These are phyloP conservation scores for Tamias sibiricus DNA, from an alignment of 2,113 vertebrate species.

Conservation along the genomic window DNA sequence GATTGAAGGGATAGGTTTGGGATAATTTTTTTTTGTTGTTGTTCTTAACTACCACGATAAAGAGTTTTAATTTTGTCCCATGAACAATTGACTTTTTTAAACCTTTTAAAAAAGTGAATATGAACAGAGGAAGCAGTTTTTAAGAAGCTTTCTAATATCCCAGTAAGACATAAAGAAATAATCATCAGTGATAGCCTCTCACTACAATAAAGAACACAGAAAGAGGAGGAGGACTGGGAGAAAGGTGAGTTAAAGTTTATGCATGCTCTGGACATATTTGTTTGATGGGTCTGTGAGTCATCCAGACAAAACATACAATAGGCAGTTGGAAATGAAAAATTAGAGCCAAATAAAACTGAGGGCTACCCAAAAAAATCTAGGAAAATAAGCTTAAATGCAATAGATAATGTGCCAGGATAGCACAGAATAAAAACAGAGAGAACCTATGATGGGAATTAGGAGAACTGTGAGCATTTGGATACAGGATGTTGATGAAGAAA, in stretches of 20 bases:
- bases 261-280: background rate
- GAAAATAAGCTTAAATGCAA: background rate
- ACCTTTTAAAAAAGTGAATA: background rate
- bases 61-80: background rate
- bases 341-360: background rate
- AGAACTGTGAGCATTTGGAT: background rate
- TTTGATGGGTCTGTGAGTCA: background rate
- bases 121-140: background rate
- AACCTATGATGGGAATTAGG: background rate
- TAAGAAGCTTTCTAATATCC: background rate
- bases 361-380: background rate
- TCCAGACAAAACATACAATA: background rate
- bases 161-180: background rate
- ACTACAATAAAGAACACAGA: background rate
- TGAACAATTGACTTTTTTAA: background rate
- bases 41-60: background rate
- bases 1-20: background rate
- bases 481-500: background rate
- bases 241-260: background rate
- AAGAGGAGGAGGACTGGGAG: background rate
- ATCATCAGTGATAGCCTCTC: background rate
- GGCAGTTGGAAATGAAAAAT: background rate
- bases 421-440: background rate
- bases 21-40: conserved; percentile 10
- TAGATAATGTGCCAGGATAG: background rate